Base-by-base conservation (phyloP, 2,797 vertebrate genomes). In the Gymnothorax javanicus region DNA sequence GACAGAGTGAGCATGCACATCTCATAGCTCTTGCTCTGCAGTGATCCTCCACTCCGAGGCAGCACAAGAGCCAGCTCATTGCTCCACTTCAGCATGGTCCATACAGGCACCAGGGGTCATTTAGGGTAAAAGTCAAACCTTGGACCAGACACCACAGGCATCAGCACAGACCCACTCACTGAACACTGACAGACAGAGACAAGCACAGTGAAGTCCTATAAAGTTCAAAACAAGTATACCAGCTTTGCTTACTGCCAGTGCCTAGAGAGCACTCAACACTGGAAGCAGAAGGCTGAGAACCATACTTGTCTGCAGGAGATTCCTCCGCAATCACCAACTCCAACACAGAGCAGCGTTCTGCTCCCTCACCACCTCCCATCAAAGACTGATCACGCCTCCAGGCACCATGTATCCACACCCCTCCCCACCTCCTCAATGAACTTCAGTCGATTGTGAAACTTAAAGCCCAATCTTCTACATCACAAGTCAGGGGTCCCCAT, bases 41-140 rank as follows among this genome's bases (percentile, higher is more conserved):
- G 64, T 77, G 75, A 89, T 89, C 85, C 86, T 89, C 84, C 86
- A 91, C 81, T 90, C 89, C 90, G 89, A 90, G 86, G 86, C 79
- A 83, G 85, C 64, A 86, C 85, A 85, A 43, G 58, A 64, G 2
- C 6, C 17, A 7, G 64, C n/a, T 84, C 52, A 85, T n/a, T 50
- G 58, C 71, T 67, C 85, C 20, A 25, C 60, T 84, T 7, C 82
- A 15, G 59, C 62, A 85, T 85, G 83, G 82, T 27, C 84, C 59
- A 58, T 52, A 27, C 57, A 27, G 69, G 59, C 73, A 11, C n/a
- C 86, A 82, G 64, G 64, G 67, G 59, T 58, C 20, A 50, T 54
- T 71, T 33, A 25, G 67, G 83, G 33, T 86, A 52, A 52, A 79
- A 60, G 43, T 60, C 85, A 86, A 8, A 84, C 50, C 62, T 17